These are phyloP conservation scores for Cataglyphis altisquamis DNA, from an alignment of 2,888 invertebrate species.

Conservation along the genomic window DNA sequence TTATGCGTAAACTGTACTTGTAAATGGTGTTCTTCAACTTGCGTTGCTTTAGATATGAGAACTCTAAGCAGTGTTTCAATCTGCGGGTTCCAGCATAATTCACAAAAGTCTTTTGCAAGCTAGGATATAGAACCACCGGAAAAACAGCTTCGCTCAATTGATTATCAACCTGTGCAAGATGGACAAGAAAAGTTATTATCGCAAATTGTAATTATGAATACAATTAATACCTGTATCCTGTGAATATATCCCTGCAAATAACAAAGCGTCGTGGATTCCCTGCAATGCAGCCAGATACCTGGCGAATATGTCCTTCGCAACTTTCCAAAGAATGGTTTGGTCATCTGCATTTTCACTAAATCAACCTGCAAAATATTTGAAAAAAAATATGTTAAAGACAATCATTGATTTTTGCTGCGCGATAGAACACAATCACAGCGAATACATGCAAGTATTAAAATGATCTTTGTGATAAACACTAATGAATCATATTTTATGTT, in stretches of 20 bases:
- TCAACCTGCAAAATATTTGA: slow-evolving; percentile 88
- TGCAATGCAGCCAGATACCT: slow-evolving; percentile 91
- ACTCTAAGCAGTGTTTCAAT: slow-evolving; percentile 81
- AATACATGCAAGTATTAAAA: slow-evolving; percentile 4
- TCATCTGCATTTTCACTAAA: slow-evolving; percentile 94
- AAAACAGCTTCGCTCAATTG: slow-evolving; percentile 91
- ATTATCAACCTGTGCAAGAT: slow-evolving; percentile 90
- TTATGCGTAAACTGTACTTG: slow-evolving; percentile 74
- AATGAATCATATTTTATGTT: neutral
- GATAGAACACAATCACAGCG: neutral
- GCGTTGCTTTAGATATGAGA: slow-evolving; percentile 80
- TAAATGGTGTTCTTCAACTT: slow-evolving; percentile 79
- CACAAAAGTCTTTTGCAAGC: slow-evolving; percentile 85
- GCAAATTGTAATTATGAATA: slow-evolving; percentile 3
- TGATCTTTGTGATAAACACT: neutral
- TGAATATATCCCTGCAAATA: slow-evolving; percentile 91
- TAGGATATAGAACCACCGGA: slow-evolving; percentile 90
- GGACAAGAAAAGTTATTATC: slow-evolving; percentile 70
- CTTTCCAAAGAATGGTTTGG: slow-evolving; percentile 94
- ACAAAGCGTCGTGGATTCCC: slow-evolving; percentile 90
- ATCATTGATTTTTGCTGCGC: neutral
- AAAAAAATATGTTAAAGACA: neutral
- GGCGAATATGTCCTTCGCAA: slow-evolving; percentile 91
- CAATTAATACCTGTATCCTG: slow-evolving; percentile 86
- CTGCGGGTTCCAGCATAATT: slow-evolving; percentile 77